Conservation (phyloP, 2,113 vertebrate genomes). For the Stomatorhinus ivindoensis region DNA sequence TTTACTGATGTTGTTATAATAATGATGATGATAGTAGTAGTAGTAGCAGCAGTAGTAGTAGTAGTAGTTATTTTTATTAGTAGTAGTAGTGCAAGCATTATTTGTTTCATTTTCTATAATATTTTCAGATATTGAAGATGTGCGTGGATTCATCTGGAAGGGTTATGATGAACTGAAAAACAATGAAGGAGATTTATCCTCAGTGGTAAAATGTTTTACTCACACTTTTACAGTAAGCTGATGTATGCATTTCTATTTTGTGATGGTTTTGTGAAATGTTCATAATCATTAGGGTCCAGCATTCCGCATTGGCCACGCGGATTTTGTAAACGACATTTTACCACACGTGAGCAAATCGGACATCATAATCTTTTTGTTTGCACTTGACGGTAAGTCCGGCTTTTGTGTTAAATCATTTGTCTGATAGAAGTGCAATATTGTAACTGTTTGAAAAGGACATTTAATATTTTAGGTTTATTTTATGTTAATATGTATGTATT, state of each 20-base stretch:
- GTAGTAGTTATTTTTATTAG: background rate
- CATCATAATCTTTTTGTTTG: constrained; percentile 64
- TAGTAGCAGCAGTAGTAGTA: too few species aligned
- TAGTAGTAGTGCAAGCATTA: background rate
- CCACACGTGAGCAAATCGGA: constrained; percentile 52
- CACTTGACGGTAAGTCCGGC: constrained; percentile 51
- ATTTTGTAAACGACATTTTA: constrained; percentile 56
- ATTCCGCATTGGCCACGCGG: constrained; percentile 59
- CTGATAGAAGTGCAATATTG: background rate
- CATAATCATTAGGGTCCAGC: constrained; percentile 46
- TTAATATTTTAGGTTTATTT: background rate
- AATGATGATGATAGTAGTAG: background rate
- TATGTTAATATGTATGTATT: background rate
- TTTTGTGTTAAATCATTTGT: background rate
- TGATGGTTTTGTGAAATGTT: background rate
- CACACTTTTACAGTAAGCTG: background rate
- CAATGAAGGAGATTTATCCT: constrained; percentile 59
- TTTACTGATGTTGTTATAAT: background rate
- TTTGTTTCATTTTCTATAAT: background rate
- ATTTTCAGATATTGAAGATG: constrained; percentile 53
- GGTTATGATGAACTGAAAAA: constrained; percentile 61
- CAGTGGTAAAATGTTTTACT: constrained; percentile 44
- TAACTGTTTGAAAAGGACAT: background rate
- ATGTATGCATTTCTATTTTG: background rate
- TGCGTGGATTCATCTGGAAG: constrained; percentile 61